A percentile compares a stretch with the other conserved stretches of the same genome.
Conservation (phyloP, 2,797 vertebrate genomes). For the Craterocephalus amniculus region DNA sequence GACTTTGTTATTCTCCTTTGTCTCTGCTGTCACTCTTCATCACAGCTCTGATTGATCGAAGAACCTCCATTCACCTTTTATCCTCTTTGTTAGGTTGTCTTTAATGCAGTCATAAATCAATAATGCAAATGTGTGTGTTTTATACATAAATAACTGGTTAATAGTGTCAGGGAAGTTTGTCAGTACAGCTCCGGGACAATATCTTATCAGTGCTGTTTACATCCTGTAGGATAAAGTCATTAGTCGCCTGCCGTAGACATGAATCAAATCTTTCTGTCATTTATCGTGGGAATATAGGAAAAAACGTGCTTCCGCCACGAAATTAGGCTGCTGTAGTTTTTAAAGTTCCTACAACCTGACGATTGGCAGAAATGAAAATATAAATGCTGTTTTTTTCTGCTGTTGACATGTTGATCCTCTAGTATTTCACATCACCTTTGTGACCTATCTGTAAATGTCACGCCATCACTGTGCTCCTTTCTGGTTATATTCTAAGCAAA, state of each 20-base stretch:
- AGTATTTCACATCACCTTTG: conserved; percentile 48
- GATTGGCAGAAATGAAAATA: neutral
- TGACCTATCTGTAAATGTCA: conserved; percentile 37
- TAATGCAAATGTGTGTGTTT: conserved; percentile 1
- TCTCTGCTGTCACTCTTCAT: conserved; percentile 56
- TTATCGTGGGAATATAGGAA: conserved; percentile 29
- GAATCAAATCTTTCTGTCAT: conserved; percentile 47
- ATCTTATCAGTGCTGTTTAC: conserved; percentile 67
- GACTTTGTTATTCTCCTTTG: conserved; percentile 64
- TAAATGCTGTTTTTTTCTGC: conserved; percentile 3
- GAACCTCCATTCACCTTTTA: conserved; percentile 46
- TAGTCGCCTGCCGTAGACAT: conserved; percentile 22
- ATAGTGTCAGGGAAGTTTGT: conserved; percentile 15
- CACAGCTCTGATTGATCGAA: conserved; percentile 49
- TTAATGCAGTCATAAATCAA: conserved; percentile 11
- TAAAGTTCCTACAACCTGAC: neutral
- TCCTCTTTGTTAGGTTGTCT: conserved; percentile 21
- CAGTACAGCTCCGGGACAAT: conserved; percentile 47
- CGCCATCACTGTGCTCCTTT: conserved; percentile 28
- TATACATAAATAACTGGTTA: conserved; percentile 18
- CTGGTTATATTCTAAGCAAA: conserved; percentile 66
- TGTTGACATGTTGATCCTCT: conserved; percentile 25
- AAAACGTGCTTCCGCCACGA: neutral
- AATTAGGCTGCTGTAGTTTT: neutral
- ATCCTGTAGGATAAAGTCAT: conserved; percentile 66